These are phyloP conservation scores for Lithobates pipiens DNA, from an alignment of 2,797 vertebrate genomes.

Conservation along the genomic window DNA sequence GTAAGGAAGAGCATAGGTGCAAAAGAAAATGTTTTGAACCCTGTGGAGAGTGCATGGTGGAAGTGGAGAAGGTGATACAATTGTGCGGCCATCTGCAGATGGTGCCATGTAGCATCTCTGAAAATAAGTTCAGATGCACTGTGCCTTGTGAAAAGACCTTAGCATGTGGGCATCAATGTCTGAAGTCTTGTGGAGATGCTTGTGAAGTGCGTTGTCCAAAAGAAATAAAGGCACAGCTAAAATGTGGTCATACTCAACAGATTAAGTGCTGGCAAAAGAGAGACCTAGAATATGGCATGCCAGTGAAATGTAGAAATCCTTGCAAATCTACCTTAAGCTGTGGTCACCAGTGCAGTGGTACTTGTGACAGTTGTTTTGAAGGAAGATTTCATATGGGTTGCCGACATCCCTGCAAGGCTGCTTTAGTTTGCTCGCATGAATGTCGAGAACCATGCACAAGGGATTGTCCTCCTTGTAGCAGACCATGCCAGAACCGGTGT, in stretches of 20 bases:
- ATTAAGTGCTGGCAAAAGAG: conserved; percentile 73
- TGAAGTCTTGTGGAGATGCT: conserved; percentile 75
- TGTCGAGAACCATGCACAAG: conserved; percentile 83
- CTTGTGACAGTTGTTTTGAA: conserved; percentile 81
- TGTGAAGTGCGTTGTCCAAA: conserved; percentile 77
- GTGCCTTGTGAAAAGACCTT: conserved; percentile 80
- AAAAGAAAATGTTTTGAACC: conserved; percentile 72
- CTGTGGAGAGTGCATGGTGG: conserved; percentile 80
- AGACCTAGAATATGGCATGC: conserved; percentile 61
- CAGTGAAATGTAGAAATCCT: conserved; percentile 71
- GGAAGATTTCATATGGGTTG: conserved; percentile 86
- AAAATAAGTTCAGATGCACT: conserved; percentile 75
- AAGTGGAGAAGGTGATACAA: conserved; percentile 82
- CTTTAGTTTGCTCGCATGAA: conserved; percentile 88
- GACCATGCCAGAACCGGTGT: conserved; percentile 85
- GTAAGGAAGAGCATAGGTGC: conserved; percentile 84
- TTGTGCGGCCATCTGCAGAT: conserved; percentile 84
- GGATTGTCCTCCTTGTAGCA: conserved; percentile 84
- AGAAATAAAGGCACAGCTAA: conserved; percentile 72
- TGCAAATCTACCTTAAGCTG: conserved; percentile 81
- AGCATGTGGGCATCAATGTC: conserved; percentile 83
- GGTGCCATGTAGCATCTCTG: conserved; percentile 84
- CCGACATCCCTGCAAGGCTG: conserved; percentile 73
- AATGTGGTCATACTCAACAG: conserved; percentile 83
- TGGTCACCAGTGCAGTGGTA: conserved; percentile 82